Evolutionary conservation across 2,113 vertebrate species (phyloP), one percentile per base, ranked within the genome.

Genomic region (Cryptotis parvus): DNA sequence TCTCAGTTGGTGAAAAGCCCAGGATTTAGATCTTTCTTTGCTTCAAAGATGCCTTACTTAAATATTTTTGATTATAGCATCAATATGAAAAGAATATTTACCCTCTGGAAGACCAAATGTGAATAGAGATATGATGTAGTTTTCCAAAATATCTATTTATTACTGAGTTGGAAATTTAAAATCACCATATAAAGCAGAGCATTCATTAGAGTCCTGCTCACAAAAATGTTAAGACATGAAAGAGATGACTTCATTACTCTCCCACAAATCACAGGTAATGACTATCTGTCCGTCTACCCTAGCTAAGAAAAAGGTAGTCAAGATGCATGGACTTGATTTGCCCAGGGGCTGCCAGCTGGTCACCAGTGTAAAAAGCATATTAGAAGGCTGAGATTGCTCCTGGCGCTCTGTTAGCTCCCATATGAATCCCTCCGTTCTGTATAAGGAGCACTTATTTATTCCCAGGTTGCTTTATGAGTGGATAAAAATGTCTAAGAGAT

Each of bases 391-490:
- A 4, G 31, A 7, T 65, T 90, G 29, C 61, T 49, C 27, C 1
- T 3, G 7, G 18, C 65, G 65, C 29, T 37, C 5, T 20, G 81
- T 95, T 91, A 76, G 29, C 83, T 94, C 95, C 91, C 95, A 35
- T 82, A 72, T 52, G 92, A 94, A 80, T 94, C 94, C 91, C 94
- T 92, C 82, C 27, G 74, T 96, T 94, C 96, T 83, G 75, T 93
- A 89, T 86, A 73, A 89, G 95, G 70, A 95, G 49, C 91, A 72
- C n/a, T 97, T 97, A 94, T 94, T 96, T 96, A 96, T 96, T 97
- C 97, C 94, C 76, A 49, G 90, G 94, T 84, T 97, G 93, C 91
- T 96, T 97, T 95, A 95, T 95, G 94, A 94, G 96, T 97, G 96
- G 96, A 70, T 97, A 91, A 96, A 96, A 97, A 91, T 95, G 18